Base-by-base conservation (phyloP, 2,888 invertebrate species). In the Gymnocheta viridis region DNA sequence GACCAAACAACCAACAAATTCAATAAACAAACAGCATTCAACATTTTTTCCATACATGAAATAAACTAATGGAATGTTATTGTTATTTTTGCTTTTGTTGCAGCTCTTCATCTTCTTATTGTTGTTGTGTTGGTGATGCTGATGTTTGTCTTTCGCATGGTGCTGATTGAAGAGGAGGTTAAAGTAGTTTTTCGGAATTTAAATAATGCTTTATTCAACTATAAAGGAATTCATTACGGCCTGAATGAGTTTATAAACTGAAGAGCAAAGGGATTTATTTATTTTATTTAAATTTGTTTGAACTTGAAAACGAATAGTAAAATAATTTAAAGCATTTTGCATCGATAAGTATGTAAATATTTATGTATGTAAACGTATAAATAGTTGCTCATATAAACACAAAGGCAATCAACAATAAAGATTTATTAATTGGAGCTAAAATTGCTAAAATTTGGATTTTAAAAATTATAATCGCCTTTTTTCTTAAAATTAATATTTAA, bases 51-150 rank as follows among this genome's bases (percentile, higher is more conserved):
- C n/a, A 69, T 51, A 41, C 64, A 66, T 64, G 49, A 51, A 70
- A 83, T 76, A 83, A 76, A 79, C 69, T 79, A 76, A 80, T 83
- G 74, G 83, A 83, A 83, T 79, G 74, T 70, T 80, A 70, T 79
- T 82, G 78, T 78, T 78, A 73, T 73, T 78, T 35, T 51, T 80
- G 64, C 64, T 74, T 64, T 79, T 78, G 62, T 35, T 49, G 17
- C 22, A 17, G 19, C n/a, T 19, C 51, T 51, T 22, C 12, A 5
- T 51, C 4, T 62, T 62, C 41, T 41, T 41, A n/a, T 24, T 62
- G 47, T 12, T 60, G 19, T 32, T 62, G 24, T 70, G 54, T 41
- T 62, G 44, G 10, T 82, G 70, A 32, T 72, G 41, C 49, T 69
- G 60, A 79, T 79, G 74, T 19, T 60, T 44, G 62, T 51, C 49